A percentile compares a stretch with the other conserved stretches of the same genome.
These are phyloP conservation scores for Typhlichthys eigenmanni DNA, from an alignment of 2,797 vertebrate species.

Conservation along the genomic window DNA sequence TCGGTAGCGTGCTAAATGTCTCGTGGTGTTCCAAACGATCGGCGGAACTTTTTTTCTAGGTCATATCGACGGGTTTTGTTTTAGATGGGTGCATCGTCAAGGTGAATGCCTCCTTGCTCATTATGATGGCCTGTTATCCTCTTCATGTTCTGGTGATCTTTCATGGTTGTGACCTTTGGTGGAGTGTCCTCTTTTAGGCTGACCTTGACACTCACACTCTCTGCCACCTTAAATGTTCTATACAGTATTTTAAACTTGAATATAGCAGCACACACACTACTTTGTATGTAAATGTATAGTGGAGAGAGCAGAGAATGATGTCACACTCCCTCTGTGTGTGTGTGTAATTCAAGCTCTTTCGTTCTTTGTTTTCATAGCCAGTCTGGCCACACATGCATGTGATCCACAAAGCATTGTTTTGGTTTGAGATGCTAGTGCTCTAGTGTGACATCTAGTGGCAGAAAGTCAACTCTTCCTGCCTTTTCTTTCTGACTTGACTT, in stretches of 20 bases:
- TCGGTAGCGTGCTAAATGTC: constrained; percentile 34
- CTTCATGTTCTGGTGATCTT: constrained; percentile 25
- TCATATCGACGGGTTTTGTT: constrained; percentile 37
- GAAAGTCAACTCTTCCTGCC: neutral
- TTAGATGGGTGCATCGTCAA: constrained; percentile 47
- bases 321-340: too few species aligned
- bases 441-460: too few species aligned
- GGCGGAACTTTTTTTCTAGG: constrained; percentile 48
- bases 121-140: constrained; percentile 17
- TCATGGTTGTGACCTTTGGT: neutral
- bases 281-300: too few species aligned
- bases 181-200: constrained; percentile 12
- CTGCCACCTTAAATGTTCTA: neutral
- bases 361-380: too few species aligned
- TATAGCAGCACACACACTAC: too few species aligned
- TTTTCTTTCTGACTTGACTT: neutral
- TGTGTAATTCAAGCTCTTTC: too few species aligned
- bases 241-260: too few species aligned
- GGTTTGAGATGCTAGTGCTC: too few species aligned
- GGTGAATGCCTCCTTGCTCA: constrained; percentile 34
- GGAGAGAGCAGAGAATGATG: too few species aligned
- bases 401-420: too few species aligned
- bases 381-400: too few species aligned
- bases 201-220: neutral
- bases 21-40: constrained; percentile 46